Evolutionary conservation across 2,888 invertebrate species (phyloP).

Genomic region (Lithophane ornitopus): DNA sequence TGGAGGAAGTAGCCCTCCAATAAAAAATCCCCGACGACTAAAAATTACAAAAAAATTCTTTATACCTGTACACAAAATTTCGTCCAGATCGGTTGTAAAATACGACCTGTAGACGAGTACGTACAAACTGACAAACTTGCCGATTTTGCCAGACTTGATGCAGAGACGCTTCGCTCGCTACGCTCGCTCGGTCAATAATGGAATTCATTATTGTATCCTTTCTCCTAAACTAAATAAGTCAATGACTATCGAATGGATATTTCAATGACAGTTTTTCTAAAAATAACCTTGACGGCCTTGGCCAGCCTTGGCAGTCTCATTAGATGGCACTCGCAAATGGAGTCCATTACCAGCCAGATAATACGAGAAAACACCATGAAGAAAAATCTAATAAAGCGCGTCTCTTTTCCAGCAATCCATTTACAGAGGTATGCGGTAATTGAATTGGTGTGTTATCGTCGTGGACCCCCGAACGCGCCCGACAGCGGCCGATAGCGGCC

Average conservation of each 20-base stretch:
- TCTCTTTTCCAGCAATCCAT: slow-evolving; percentile 32
- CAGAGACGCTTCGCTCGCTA: too few relatives aligned
- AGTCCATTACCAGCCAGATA: slow-evolving; percentile 29
- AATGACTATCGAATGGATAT: not conserved
- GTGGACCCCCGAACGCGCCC: not conserved
- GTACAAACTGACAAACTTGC: too few relatives aligned
- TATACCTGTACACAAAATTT: too few relatives aligned
- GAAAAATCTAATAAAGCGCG: slow-evolving; percentile 40
- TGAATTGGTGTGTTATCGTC: slow-evolving; percentile 47
- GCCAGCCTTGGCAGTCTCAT: slow-evolving; percentile 7
- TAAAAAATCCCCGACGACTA: too few relatives aligned
- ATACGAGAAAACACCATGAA: slow-evolving; percentile 33
- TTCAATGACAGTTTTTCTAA: not conserved
- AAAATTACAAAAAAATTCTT: too few relatives aligned
- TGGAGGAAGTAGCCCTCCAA: too few relatives aligned
- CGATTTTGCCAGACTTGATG: too few relatives aligned
- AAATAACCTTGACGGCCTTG: not conserved
- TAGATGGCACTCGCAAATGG: slow-evolving; percentile 21
- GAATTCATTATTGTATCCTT: not conserved
- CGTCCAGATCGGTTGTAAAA: too few relatives aligned
- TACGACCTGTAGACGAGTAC: too few relatives aligned
- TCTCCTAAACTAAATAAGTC: not conserved
- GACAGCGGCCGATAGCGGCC: not conserved
- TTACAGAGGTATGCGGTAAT: slow-evolving; percentile 40
- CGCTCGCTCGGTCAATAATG: too few relatives aligned